Base-by-base conservation (phyloP, 2,113 vertebrate genomes). In the Nipponia nippon region DNA sequence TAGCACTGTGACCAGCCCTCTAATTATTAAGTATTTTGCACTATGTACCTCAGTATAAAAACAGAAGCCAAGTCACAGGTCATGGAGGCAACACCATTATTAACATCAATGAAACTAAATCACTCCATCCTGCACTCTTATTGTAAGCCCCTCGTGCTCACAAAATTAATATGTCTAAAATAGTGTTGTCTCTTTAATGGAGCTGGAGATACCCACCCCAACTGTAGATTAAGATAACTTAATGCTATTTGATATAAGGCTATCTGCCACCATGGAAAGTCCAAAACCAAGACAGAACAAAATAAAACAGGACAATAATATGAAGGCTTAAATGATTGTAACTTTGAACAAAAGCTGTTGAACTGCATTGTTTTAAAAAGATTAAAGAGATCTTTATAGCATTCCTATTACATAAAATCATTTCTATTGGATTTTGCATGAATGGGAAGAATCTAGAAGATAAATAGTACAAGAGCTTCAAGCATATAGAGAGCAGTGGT, bases 1-100 rank as follows among this genome's bases (percentile, higher is more conserved):
- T 26, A 89, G 58, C 90, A 80, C 93, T 55, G 69, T 72, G 34
- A 92, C 70, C 83, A 97, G 95, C 67, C 89, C 96, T 90, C 92
- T 96, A 97, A 94, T 92, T 92, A 96, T 97, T 85, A 97, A 97
- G 69, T 58, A 96, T 95, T 97, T 96, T 95, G 65, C 83, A 87
- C 79, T 90, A 75, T 47, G 95, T 92, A 96, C 95, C 63, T 87
- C 83, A 34, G 71, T 29, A 93, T 91, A 96, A 97, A 95, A 96
- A 94, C 87, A 97, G 93, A 96, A 97, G 90, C 66, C 69, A 47
- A 94, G 95, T 90, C 89, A 96, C 87, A 97, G 89, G 92, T 87
- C 90, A 95, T 52, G 55, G 94, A 97, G 81, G 83, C 59, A 62
- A 73, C 36, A 50, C 75, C 67, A 56, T 84, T 97, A 96, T 77